Evolutionary conservation across 2,888 invertebrate species (phyloP).

Genomic region (Gymnosoma rotundatum): DNA sequence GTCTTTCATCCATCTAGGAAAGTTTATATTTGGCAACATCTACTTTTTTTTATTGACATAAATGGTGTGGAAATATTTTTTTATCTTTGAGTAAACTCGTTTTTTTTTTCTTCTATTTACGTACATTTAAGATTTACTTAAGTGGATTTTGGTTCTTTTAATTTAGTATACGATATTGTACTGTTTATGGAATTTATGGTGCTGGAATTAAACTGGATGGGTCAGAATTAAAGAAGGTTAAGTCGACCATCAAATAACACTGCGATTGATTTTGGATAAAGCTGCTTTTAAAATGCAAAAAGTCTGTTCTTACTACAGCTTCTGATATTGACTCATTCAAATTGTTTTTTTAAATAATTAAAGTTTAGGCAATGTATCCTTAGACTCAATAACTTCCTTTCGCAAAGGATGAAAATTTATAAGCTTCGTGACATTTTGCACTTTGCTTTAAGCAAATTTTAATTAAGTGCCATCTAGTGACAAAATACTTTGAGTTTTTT

Average conservation of each 20-base stretch:
- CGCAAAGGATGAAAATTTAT: no score
- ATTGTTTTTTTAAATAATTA: no score
- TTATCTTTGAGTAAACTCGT: not conserved
- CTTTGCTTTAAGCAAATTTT: no score
- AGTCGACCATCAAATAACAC: not conserved
- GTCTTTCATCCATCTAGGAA: not conserved
- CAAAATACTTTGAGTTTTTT: no score
- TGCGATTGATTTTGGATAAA: not conserved
- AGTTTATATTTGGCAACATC: slow-evolving; percentile 57
- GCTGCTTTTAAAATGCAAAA: no score
- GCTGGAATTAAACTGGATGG: not conserved
- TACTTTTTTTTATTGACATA: slow-evolving; percentile 51
- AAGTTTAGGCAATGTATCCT: no score
- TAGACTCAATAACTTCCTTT: no score
- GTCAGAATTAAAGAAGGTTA: not conserved
- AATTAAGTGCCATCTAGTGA: no score
- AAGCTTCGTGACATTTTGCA: no score
- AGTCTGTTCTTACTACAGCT: no score
- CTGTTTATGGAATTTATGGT: slow-evolving; percentile 3
- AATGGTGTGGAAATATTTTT: slow-evolving; percentile 58
- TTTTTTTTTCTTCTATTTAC: slow-evolving; percentile 22
- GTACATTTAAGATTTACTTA: slow-evolving; percentile 27
- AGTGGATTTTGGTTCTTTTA: not conserved
- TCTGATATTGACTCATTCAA: no score
- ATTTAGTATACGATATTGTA: slow-evolving; percentile 14